Evolutionary conservation across 2,113 vertebrate genomes (phyloP).

Genomic region (Canis aureus): DNA sequence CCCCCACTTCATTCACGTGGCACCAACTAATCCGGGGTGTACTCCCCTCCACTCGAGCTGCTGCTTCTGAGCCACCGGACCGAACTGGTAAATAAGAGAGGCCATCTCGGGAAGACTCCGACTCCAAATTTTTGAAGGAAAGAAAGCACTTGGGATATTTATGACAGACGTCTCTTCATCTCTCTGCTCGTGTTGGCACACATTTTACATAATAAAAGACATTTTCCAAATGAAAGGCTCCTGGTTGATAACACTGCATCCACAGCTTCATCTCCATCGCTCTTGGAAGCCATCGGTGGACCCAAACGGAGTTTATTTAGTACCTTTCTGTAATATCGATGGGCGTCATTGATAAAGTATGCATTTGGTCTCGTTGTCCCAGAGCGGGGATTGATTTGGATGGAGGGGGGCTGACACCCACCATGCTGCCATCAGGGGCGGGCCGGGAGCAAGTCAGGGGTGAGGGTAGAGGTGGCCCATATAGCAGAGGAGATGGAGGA

Average conservation of each 20-base stretch:
- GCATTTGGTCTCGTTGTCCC: neutral
- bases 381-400: neutral
- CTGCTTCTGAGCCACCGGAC: neutral
- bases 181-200: neutral
- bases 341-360: neutral
- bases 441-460: neutral
- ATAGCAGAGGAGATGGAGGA: neutral
- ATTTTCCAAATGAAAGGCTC: neutral
- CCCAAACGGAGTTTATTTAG: neutral
- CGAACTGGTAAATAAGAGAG: neutral
- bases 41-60: fast-evolving
- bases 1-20: neutral
- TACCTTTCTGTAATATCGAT: neutral
- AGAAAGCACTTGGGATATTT: neutral
- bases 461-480: neutral
- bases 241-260: neutral
- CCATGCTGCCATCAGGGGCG: neutral
- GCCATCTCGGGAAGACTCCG: neutral
- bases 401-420: neutral
- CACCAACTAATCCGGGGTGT: neutral
- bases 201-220: neutral
- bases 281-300: neutral
- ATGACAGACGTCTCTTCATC: neutral
- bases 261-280: neutral
- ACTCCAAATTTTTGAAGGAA: neutral